Evolutionary conservation across 2,113 vertebrate genomes (phyloP).

Genomic region (Strigops habroptila): DNA sequence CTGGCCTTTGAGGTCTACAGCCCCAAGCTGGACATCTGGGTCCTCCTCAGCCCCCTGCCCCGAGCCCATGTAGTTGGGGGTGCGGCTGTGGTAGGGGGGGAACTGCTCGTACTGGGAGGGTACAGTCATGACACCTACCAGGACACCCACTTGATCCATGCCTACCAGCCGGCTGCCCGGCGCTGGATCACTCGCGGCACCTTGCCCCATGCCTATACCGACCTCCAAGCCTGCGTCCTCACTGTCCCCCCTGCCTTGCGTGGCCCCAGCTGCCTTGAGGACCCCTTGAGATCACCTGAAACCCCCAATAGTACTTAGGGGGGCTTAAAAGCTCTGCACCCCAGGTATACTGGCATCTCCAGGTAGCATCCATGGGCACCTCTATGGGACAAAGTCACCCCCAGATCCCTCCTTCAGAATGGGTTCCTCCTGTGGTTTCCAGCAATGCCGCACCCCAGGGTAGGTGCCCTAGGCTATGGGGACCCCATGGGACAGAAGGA

Average conservation of each 20-base stretch:
- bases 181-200: slow-evolving; percentile 78
- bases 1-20: slow-evolving; percentile 76
- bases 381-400: not conserved
- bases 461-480: not conserved
- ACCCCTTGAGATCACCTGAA: not conserved
- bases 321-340: not conserved
- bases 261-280: not conserved
- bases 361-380: not conserved
- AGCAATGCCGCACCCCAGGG: not conserved
- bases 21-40: slow-evolving; percentile 66
- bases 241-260: slow-evolving; percentile 32
- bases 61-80: slow-evolving; percentile 75
- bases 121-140: slow-evolving; percentile 75
- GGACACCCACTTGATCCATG: slow-evolving; percentile 74
- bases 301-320: not conserved
- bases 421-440: not conserved
- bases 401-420: not conserved
- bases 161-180: slow-evolving; percentile 67
- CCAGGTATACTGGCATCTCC: not conserved
- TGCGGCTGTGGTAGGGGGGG: slow-evolving; percentile 68
- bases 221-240: slow-evolving; percentile 65
- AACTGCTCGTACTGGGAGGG: slow-evolving; percentile 76
- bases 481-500: not conserved
- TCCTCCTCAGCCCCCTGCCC: slow-evolving; percentile 67
- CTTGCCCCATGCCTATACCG: slow-evolving; percentile 65